phyloP scores from a whole-genome alignment of 2,797 vertebrate genomes.

The Acestrorhynchus altus region DNA sequence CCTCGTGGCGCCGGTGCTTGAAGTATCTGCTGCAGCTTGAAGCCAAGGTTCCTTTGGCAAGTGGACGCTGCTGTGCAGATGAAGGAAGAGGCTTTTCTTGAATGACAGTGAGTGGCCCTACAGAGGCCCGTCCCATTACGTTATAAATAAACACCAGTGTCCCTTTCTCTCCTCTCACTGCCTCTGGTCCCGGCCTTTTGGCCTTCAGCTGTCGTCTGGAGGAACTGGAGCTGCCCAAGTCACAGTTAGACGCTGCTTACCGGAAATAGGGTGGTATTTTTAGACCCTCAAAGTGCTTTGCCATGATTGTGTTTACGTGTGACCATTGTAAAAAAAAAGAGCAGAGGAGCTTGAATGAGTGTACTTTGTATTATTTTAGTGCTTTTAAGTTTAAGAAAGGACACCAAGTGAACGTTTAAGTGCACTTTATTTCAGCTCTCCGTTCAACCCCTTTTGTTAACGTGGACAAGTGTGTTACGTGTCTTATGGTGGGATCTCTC shows the following conservation, averaged over 20 bases:
- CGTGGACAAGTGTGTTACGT: background rate
- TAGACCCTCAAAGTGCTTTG: conserved; percentile 52
- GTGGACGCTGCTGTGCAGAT: conserved; percentile 37
- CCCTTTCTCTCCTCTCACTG: conserved; percentile 26
- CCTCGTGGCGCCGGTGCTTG: conserved; percentile 29
- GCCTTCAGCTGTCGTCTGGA: conserved; percentile 81
- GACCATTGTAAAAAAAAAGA: conserved; percentile 8
- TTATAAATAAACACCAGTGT: conserved; percentile 76
- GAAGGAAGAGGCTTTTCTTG: conserved; percentile 66
- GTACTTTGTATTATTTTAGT: background rate
- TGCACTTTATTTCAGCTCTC: background rate
- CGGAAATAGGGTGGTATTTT: conserved; percentile 71
- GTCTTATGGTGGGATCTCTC: background rate
- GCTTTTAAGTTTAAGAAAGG: too few relatives aligned
- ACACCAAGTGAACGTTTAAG: background rate
- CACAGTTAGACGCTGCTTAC: conserved; percentile 66
- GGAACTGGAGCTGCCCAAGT: conserved; percentile 67
- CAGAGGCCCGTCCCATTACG: conserved; percentile 57
- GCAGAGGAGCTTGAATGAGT: conserved; percentile 17
- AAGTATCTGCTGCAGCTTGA: conserved; percentile 43
- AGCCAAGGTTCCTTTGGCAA: conserved; percentile 46
- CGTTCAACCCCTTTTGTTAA: background rate
- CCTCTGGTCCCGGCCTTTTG: conserved; percentile 60
- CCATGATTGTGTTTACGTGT: conserved; percentile 58
- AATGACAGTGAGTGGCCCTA: conserved; percentile 64